Conservation (phyloP, 2,113 vertebrate species). For the Engystomops pustulosus region DNA sequence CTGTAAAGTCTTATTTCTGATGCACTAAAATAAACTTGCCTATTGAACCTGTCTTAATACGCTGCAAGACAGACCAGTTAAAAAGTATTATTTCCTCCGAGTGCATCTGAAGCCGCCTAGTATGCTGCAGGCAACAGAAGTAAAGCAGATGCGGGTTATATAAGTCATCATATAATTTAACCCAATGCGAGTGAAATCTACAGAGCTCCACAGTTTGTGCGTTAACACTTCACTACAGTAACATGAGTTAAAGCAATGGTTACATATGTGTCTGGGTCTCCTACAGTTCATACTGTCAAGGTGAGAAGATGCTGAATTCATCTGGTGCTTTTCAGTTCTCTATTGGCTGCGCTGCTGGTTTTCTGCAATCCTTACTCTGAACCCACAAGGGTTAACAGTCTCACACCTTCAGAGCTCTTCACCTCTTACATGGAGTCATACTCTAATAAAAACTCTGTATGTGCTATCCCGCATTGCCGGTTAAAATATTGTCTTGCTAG, state of each 20-base stretch:
- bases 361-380: no score
- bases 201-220: neutral
- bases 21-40: conserved; percentile 14
- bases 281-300: no score
- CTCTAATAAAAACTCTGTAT: no score
- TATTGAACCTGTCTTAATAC: conserved; percentile 23
- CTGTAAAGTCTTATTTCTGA: conserved; percentile 1
- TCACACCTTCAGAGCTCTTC: no score
- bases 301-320: no score
- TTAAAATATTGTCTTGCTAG: no score
- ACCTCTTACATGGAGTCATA: no score
- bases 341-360: no score
- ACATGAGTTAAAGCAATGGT: neutral
- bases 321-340: no score
- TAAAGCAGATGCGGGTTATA: conserved; percentile 57
- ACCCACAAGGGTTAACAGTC: no score
- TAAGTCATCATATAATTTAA: conserved; percentile 50
- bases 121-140: conserved; percentile 54
- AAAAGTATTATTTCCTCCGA: conserved; percentile 56
- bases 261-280: no score
- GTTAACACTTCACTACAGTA: neutral
- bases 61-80: conserved; percentile 47
- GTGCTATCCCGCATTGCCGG: no score
- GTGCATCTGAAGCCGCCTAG: conserved; percentile 56
- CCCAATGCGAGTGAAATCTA: neutral